Conservation (phyloP, 2,888 invertebrate genomes). For the Scelioninae gen. 1 region DNA sequence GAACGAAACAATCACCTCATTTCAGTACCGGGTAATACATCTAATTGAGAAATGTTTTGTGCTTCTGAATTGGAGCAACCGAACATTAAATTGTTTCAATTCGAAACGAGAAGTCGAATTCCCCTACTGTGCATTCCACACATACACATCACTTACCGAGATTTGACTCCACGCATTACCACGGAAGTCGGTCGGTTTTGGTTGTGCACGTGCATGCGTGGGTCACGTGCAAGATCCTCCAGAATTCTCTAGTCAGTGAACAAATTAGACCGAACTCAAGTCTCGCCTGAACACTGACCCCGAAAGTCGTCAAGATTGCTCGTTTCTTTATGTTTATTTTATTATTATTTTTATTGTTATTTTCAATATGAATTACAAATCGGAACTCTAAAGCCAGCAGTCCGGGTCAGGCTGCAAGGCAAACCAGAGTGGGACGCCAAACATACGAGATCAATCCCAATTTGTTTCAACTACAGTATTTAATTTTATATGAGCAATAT, state of each 20-base stretch:
- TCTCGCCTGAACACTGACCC: conserved; percentile 44
- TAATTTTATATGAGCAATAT: neutral
- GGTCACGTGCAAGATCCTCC: conserved; percentile 50
- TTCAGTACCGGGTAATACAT: conserved; percentile 29
- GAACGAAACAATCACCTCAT: neutral
- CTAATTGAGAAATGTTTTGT: conserved; percentile 57
- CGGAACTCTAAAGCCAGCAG: conserved; percentile 24
- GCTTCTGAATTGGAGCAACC: conserved; percentile 54
- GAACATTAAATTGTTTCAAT: conserved; percentile 21
- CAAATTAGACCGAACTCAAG: conserved; percentile 50
- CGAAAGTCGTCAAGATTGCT: conserved; percentile 19
- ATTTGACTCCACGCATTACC: conserved; percentile 54
- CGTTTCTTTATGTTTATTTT: neutral
- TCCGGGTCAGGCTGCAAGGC: conserved; percentile 40
- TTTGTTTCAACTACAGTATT: neutral
- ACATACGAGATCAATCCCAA: conserved; percentile 7
- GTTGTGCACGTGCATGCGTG: conserved; percentile 68
- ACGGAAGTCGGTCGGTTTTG: conserved; percentile 58
- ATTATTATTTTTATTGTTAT: neutral
- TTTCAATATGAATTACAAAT: conserved; percentile 9
- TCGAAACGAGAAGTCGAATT: conserved; percentile 60
- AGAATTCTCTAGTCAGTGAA: conserved; percentile 62
- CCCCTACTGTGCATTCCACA: conserved; percentile 51
- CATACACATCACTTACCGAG: conserved; percentile 59
- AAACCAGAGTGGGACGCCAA: conserved; percentile 34